These are phyloP conservation scores for Thereva unica DNA, from an alignment of 2,888 invertebrate species.

Conservation along the genomic window DNA sequence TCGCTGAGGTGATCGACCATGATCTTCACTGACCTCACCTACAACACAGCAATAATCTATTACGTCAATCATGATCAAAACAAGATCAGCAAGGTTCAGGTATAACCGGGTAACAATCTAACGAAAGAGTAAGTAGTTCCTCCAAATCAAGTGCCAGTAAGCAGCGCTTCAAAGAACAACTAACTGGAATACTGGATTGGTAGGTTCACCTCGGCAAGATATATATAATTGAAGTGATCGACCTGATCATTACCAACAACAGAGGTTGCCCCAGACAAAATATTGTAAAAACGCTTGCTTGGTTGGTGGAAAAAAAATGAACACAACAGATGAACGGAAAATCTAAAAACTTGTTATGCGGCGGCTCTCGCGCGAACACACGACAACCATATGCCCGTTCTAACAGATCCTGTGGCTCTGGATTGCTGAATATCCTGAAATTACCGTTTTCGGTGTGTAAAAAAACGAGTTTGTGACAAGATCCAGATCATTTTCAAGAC, in stretches of 20 bases:
- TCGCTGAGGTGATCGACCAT: constrained; percentile 3
- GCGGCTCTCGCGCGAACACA: neutral
- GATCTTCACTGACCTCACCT: constrained; percentile 15
- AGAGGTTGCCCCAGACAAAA: constrained; percentile 27
- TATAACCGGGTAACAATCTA: constrained; percentile 6
- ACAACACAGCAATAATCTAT: constrained; percentile 6
- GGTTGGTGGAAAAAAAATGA: no score
- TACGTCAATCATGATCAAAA: constrained; percentile 15
- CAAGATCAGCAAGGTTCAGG: constrained; percentile 8
- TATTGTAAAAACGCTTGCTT: neutral
- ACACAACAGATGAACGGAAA: constrained; percentile 12
- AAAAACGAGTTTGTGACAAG: constrained; percentile 32
- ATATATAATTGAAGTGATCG: constrained; percentile 34
- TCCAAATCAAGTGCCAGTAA: constrained; percentile 22
- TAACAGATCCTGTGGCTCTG: constrained; percentile 35
- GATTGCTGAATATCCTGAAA: constrained; percentile 32
- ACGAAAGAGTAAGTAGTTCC: constrained; percentile 26
- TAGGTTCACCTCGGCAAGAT: constrained; percentile 21
- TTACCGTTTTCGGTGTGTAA: constrained; percentile 30
- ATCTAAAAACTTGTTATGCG: constrained; percentile 32
- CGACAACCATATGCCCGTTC: constrained; percentile 37
- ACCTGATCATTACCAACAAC: constrained; percentile 35
- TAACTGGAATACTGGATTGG: constrained; percentile 17
- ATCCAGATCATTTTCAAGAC: constrained; percentile 28
- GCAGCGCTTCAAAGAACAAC: constrained; percentile 18